Percentiles rank a stretch among this genome's conserved stretches.
Conservation (phyloP, 1,140 invertebrate genomes). For the Paraescarpia echinospica region DNA sequence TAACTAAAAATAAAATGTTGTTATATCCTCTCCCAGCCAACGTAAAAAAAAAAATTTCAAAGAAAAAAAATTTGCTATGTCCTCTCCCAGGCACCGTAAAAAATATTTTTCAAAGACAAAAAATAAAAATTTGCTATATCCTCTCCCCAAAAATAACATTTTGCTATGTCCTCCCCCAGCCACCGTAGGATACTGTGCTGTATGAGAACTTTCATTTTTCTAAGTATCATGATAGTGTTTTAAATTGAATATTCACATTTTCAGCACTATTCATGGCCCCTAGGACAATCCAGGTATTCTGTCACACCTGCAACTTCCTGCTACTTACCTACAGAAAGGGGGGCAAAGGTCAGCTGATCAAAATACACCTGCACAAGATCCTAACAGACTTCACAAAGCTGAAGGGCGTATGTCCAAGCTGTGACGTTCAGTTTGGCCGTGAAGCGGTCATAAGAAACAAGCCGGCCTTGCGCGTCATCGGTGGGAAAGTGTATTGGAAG, state of each 20-base stretch:
- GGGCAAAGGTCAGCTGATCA: conserved; percentile 24
- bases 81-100: too few relatives aligned
- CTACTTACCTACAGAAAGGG: conserved; percentile 23
- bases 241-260: not conserved
- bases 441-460: conserved; percentile 25
- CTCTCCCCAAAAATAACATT: too few relatives aligned
- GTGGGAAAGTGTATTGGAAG: conserved; percentile 22
- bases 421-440: conserved; percentile 16
- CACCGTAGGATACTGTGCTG: too few relatives aligned
- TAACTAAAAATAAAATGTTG: too few relatives aligned
- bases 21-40: too few relatives aligned
- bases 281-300: conserved; percentile 21
- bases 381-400: conserved; percentile 18
- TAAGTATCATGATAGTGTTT: not conserved
- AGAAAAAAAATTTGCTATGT: too few relatives aligned
- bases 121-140: too few relatives aligned
- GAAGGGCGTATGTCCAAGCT: conserved; percentile 21
- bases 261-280: not conserved
- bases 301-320: not conserved
- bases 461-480: conserved; percentile 19
- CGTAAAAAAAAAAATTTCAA: too few relatives aligned
- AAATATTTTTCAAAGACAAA: too few relatives aligned
- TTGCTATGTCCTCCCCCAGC: too few relatives aligned
- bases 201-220: too few relatives aligned
- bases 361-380: conserved; percentile 23